Evolutionary conservation across 2,113 vertebrate genomes (phyloP).

Genomic region (Atherinomorus stipes): DNA sequence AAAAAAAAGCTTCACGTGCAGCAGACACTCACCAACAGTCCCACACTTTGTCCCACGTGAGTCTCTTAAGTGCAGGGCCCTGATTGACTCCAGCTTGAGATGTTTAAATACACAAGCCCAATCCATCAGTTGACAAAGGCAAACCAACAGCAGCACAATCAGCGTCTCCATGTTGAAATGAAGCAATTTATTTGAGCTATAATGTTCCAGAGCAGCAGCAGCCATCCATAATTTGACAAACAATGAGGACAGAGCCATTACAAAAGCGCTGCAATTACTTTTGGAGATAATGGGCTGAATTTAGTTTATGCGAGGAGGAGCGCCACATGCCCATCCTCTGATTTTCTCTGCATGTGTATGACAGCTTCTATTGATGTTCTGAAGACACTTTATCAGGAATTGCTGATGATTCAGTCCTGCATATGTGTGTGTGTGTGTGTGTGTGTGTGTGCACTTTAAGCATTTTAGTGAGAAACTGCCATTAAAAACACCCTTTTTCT

Average conservation of each 20-base stretch:
- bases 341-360: neutral
- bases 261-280: constrained; percentile 56
- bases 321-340: neutral
- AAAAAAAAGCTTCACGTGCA: neutral
- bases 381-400: neutral
- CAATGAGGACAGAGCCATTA: constrained; percentile 36
- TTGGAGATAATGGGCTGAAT: constrained; percentile 38
- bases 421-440: neutral
- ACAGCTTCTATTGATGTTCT: neutral
- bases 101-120: constrained; percentile 30
- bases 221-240: constrained; percentile 44
- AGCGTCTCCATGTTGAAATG: constrained; percentile 8
- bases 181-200: constrained; percentile 54
- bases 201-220: constrained; percentile 20
- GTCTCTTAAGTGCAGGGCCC: constrained; percentile 22
- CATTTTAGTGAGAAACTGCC: neutral
- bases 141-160: constrained; percentile 14
- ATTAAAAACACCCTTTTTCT: constrained; percentile 5
- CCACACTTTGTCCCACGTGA: constrained; percentile 6
- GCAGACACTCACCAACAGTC: neutral
- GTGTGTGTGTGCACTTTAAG: neutral
- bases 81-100: constrained; percentile 12
- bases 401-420: constrained; percentile 1
- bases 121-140: constrained; percentile 31
- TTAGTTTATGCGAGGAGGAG: neutral